Percentiles rank a stretch among this genome's conserved stretches.
Conservation (phyloP, 2,797 vertebrate genomes). For the Naso thynnoides region DNA sequence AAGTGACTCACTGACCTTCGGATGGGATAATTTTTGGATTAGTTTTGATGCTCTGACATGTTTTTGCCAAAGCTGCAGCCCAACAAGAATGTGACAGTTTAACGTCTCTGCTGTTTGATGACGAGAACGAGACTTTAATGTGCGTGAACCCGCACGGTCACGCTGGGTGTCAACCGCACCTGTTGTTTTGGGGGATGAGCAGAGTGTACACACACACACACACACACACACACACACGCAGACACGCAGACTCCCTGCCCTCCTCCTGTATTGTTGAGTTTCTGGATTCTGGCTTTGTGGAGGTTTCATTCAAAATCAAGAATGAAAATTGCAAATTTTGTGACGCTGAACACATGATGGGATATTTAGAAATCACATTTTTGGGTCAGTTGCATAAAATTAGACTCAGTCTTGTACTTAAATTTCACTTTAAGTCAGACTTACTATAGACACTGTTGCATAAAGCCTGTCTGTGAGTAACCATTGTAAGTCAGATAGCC, state of each 20-base stretch:
- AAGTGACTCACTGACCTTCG: not conserved
- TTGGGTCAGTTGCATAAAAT: too few species aligned
- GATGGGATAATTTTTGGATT: constrained; percentile 9
- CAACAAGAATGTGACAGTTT: constrained; percentile 25
- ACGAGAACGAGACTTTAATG: constrained; percentile 7
- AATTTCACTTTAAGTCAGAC: too few species aligned
- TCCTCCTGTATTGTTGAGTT: too few species aligned
- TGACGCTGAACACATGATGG: too few species aligned
- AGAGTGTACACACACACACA: not conserved
- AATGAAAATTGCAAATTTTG: too few species aligned
- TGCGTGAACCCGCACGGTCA: constrained; percentile 20
- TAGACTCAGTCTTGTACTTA: too few species aligned
- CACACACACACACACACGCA: constrained; percentile 18
- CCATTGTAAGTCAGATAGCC: too few species aligned
- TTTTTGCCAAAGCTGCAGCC: not conserved
- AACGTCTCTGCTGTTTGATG: not conserved
- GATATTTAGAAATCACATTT: too few species aligned
- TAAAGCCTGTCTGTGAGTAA: too few species aligned
- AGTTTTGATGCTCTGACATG: constrained; percentile 8
- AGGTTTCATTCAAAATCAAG: too few species aligned
- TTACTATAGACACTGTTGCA: too few species aligned
- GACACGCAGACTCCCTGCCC: not conserved
- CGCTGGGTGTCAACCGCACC: constrained; percentile 52
- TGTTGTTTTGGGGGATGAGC: constrained; percentile 58
- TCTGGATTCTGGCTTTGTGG: too few species aligned